phyloP scores from a whole-genome alignment of 2,888 invertebrate genomes.

The Drosophila formosana region DNA sequence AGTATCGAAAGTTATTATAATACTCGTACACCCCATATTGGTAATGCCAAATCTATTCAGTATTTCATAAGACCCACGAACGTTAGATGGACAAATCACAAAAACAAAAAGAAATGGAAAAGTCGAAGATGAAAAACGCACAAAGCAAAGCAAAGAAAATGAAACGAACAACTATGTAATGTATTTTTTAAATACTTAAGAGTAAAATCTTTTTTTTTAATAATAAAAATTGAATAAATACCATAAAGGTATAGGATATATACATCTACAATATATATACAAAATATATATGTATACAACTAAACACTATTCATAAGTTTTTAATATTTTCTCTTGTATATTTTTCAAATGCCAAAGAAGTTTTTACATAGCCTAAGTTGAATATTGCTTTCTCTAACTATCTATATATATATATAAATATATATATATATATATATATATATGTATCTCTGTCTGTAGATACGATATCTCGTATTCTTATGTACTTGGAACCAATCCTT shows the following conservation, averaged over 20 bases:
- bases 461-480: conserved; percentile 16
- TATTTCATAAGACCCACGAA: conserved; percentile 51
- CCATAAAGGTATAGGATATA: conserved; percentile 61
- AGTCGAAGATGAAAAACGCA: conserved; percentile 33
- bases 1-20: conserved; percentile 18
- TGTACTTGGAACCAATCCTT: conserved; percentile 40
- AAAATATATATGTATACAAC: conserved; percentile 25
- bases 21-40: conserved; percentile 6
- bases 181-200: conserved; percentile 53
- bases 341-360: conserved; percentile 74
- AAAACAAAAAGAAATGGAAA: neutral
- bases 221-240: conserved; percentile 36
- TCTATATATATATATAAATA: neutral
- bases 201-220: conserved; percentile 41
- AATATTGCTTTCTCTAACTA: conserved; percentile 51
- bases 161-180: conserved; percentile 42
- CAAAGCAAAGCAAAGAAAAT: conserved; percentile 22
- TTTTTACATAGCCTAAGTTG: conserved; percentile 70
- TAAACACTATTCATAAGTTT: conserved; percentile 41
- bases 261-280: conserved; percentile 7
- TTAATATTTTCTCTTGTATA: conserved; percentile 53
- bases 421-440: no score
- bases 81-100: conserved; percentile 52
- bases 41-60: conserved; percentile 32
- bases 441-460: conserved; percentile 7